These are phyloP conservation scores for Euphonia xanthogaster DNA, from an alignment of 2,797 vertebrate genomes.

Conservation along the genomic window DNA sequence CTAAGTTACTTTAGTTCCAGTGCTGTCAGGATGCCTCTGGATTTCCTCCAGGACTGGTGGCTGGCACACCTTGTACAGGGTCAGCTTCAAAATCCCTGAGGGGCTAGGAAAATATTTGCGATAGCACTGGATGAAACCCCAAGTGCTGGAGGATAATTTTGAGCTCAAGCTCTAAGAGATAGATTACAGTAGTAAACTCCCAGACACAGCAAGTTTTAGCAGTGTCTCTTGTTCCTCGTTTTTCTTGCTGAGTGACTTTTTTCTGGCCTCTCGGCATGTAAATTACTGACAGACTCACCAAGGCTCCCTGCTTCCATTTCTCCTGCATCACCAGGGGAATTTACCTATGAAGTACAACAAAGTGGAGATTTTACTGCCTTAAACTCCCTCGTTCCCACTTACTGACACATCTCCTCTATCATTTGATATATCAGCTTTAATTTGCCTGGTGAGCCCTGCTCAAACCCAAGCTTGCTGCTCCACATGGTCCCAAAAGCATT, in stretches of 20 bases:
- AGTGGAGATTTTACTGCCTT: constrained; percentile 15
- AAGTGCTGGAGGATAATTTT: background rate
- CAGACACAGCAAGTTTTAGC: constrained; percentile 33
- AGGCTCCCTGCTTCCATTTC: background rate
- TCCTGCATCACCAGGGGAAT: constrained; percentile 17
- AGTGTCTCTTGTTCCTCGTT: constrained; percentile 17
- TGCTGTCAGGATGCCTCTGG: background rate
- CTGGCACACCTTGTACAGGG: background rate
- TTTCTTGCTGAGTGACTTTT: constrained; percentile 30
- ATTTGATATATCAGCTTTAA: constrained; percentile 54
- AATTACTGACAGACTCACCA: background rate
- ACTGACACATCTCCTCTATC: constrained; percentile 34
- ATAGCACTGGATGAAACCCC: background rate
- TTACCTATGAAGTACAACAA: constrained; percentile 28
- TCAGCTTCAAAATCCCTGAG: background rate
- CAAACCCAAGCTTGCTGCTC: constrained; percentile 14
- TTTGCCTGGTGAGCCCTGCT: constrained; percentile 1
- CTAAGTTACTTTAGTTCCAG: background rate
- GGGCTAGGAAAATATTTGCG: background rate
- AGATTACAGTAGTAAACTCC: constrained; percentile 13
- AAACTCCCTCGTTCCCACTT: constrained; percentile 19
- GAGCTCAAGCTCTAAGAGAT: background rate
- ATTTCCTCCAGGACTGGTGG: background rate
- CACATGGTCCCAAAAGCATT: constrained; percentile 36
- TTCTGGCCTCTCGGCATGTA: background rate